Base-by-base conservation (phyloP, 1,140 invertebrate species). In the Lithobius niger region DNA sequence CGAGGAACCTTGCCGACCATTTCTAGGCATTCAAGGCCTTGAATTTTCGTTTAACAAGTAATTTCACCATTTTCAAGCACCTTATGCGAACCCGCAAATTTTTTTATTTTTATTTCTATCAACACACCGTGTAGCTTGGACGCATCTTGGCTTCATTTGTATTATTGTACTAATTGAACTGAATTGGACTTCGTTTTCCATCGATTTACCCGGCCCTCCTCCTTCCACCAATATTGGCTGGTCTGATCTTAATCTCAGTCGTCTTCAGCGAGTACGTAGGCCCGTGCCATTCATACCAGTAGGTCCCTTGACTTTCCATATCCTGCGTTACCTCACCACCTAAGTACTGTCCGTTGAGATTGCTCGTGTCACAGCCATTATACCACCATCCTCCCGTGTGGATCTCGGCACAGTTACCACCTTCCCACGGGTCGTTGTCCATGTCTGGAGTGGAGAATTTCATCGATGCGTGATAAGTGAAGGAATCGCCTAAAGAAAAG, bases 361-460 rank as follows among this genome's bases (percentile, higher is more conserved):
- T 79, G 60, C 74, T 64, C 60, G 74, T 79, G 50, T 78, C 77
- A 60, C 74, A 76, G 3, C 65, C 65, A 54, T 75, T 76, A 59
- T 79, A 82, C 81, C 81, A 83, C 67, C 79, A 81, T 2, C 76
- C 80, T 3, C 76, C 79, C 44, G 70, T 72, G 52, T 80, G 79
- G 43, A 76, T 72, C 44, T 74, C 65, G 0, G 83, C 82, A 65
- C 84, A 88, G 53, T 78, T 79, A n/a, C 80, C 79, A 19, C 82
- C 81, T 27, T 74, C 71, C 67, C 78, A 80, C 10, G 75, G 75
- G 62, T 88, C 84, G 62, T 85, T 82, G 64, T 88, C 84, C 19
- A 71, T 66, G 55, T 88, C 84, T 28, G 73, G 70, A 0, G 83
- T 84, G 31, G 81, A 83, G 66, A 86, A 87, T 64, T 77, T 78